Percentiles rank a stretch among this genome's conserved stretches.
Conservation (phyloP, 2,113 vertebrate species). For the Turdus rufiventris region DNA sequence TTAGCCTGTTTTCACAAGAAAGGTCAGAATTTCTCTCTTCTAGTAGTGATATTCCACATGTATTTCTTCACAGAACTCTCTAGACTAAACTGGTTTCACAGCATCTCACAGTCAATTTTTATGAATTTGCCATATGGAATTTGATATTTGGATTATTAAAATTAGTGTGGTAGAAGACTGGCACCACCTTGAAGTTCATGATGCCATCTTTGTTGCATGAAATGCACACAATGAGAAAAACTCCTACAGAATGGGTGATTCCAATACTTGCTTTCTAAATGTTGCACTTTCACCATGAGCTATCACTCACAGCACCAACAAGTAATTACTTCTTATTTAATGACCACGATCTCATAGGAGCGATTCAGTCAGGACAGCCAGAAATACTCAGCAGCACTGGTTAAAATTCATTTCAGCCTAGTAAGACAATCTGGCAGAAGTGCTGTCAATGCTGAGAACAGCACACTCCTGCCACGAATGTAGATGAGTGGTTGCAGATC, state of each 20-base stretch:
- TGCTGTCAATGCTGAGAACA: background rate
- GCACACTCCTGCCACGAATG: background rate
- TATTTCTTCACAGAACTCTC: background rate
- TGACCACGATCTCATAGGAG: background rate
- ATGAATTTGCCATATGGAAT: background rate
- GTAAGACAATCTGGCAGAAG: background rate
- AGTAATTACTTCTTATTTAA: background rate
- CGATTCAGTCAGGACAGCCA: background rate
- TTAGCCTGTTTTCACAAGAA: background rate
- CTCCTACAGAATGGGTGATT: background rate
- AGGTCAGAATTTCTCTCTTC: background rate
- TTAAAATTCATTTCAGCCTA: background rate
- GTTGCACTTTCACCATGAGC: background rate
- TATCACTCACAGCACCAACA: background rate
- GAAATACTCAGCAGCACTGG: background rate
- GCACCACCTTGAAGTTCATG: background rate
- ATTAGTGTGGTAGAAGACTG: background rate
- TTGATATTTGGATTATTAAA: background rate
- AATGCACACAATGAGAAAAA: background rate
- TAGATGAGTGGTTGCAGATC: background rate
- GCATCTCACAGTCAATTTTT: background rate
- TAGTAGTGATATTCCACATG: rapidly evolving
- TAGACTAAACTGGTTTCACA: background rate
- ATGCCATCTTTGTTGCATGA: background rate
- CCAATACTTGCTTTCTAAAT: background rate